phyloP scores from a whole-genome alignment of 2,113 vertebrate genomes.

The Brachirus orientalis region DNA sequence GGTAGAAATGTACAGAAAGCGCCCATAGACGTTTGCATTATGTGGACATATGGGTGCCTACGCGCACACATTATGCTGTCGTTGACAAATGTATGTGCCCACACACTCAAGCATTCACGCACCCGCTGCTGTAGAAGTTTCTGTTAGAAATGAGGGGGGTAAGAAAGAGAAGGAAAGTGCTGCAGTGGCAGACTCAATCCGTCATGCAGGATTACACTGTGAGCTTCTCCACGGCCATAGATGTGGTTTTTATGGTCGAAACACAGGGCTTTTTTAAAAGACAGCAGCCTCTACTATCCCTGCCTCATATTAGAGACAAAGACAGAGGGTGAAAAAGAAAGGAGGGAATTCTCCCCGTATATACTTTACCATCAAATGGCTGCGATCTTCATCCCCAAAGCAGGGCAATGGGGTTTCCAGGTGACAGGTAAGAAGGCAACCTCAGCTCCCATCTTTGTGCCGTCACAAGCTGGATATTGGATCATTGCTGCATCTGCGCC shows the following conservation, averaged over 20 bases:
- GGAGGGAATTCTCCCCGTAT: constrained; percentile 48
- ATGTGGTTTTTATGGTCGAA: constrained; percentile 78
- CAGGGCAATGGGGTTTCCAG: constrained; percentile 1
- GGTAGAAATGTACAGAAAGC: constrained; percentile 10
- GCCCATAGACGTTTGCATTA: not conserved
- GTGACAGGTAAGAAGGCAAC: constrained; percentile 20
- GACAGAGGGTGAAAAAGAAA: constrained; percentile 34
- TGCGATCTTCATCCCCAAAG: constrained; percentile 28
- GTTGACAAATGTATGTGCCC: constrained; percentile 39
- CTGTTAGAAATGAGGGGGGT: constrained; percentile 48
- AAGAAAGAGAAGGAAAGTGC: constrained; percentile 62
- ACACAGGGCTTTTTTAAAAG: constrained; percentile 72
- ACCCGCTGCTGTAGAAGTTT: constrained; percentile 50
- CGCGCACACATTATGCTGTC: not conserved
- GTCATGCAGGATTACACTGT: constrained; percentile 81
- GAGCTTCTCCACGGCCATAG: constrained; percentile 78
- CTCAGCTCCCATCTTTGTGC: constrained; percentile 13
- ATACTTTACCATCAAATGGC: constrained; percentile 21
- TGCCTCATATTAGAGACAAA: constrained; percentile 67
- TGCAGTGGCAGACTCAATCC: constrained; percentile 78
- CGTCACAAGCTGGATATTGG: constrained; percentile 16
- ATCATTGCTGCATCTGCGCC: constrained; percentile 35
- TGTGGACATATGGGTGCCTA: not conserved
- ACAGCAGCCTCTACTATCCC: constrained; percentile 55
- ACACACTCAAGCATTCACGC: constrained; percentile 10